Evolutionary conservation across 2,797 vertebrate genomes (phyloP).

Genomic region (Amblyraja radiata): DNA sequence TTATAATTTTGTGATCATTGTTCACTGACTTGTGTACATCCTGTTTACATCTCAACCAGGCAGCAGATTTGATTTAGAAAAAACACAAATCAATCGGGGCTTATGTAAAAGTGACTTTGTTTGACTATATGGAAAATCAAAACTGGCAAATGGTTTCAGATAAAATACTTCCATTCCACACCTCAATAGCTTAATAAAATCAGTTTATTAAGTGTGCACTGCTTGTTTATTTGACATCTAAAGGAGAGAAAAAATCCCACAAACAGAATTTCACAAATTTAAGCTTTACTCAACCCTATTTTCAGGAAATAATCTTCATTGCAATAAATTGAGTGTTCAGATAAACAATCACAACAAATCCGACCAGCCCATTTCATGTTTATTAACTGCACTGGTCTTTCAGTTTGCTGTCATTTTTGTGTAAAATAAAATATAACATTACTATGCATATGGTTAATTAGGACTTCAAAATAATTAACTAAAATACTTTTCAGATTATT

Average conservation of each 20-base stretch:
- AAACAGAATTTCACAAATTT: constrained; percentile 20
- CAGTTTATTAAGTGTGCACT: not conserved
- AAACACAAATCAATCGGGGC: not conserved
- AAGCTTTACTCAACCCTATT: not conserved
- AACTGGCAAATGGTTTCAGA: not conserved
- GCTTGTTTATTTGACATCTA: not conserved
- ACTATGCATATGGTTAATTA: too few relatives aligned
- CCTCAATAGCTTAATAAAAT: not conserved
- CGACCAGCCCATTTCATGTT: not conserved
- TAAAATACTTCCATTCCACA: not conserved
- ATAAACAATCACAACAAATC: not conserved
- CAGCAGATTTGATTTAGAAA: too few relatives aligned
- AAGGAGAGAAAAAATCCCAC: not conserved
- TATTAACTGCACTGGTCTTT: not conserved
- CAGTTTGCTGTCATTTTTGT: not conserved
- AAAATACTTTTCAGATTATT: too few relatives aligned
- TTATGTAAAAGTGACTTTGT: not conserved
- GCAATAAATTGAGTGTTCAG: not conserved
- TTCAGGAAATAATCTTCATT: constrained; percentile 22
- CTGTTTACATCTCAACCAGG: too few relatives aligned
- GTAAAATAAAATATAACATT: too few relatives aligned
- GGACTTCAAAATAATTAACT: too few relatives aligned
- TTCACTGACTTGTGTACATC: too few relatives aligned
- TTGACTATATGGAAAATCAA: not conserved
- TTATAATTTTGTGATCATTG: too few relatives aligned